A percentile compares a stretch with the other conserved stretches of the same genome.
Evolutionary conservation across 2,888 invertebrate genomes (phyloP).

Genomic region (Frankliniella intonsa): DNA sequence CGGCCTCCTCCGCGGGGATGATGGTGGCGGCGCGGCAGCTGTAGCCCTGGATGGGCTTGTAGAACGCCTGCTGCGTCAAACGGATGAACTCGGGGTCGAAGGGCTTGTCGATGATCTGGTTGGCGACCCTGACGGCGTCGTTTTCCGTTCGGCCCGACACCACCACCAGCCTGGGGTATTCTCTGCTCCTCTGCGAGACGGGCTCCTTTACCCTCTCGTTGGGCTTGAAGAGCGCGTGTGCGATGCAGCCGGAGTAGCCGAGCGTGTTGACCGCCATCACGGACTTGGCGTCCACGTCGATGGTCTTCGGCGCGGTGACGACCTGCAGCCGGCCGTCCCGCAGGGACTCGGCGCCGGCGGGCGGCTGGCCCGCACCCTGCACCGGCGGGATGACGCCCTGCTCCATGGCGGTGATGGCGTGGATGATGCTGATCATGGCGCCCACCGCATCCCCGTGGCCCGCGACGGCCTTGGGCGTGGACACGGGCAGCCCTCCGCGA

Average conservation of each 20-base stretch:
- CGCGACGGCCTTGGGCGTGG: conserved; percentile 97
- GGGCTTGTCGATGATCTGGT: conserved; percentile 34
- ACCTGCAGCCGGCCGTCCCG: conserved; percentile 59
- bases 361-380: conserved; percentile 80
- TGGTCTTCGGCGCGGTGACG: conserved; percentile 38
- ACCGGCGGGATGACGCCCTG: conserved; percentile 82
- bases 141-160: conserved; percentile 51
- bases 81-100: conserved; percentile 33
- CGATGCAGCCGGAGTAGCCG: conserved; percentile 53
- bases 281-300: conserved; percentile 46
- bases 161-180: conserved; percentile 46
- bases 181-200: conserved; percentile 29
- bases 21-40: conserved; percentile 50
- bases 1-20: conserved; percentile 38
- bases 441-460: conserved; percentile 94
- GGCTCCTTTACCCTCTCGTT: conserved; percentile 42
- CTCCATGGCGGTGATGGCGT: conserved; percentile 90
- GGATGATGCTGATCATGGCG: conserved; percentile 83
- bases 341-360: conserved; percentile 82
- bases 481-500: conserved; percentile 63
- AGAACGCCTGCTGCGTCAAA: conserved; percentile 40
- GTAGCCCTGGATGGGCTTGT: conserved; percentile 43
- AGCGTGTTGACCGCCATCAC: conserved; percentile 53
- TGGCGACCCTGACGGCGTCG: conserved; percentile 44
- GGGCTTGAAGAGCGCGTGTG: conserved; percentile 47